These are phyloP conservation scores for Ramphastos sulfuratus DNA, from an alignment of 2,113 vertebrate genomes.

Conservation along the genomic window DNA sequence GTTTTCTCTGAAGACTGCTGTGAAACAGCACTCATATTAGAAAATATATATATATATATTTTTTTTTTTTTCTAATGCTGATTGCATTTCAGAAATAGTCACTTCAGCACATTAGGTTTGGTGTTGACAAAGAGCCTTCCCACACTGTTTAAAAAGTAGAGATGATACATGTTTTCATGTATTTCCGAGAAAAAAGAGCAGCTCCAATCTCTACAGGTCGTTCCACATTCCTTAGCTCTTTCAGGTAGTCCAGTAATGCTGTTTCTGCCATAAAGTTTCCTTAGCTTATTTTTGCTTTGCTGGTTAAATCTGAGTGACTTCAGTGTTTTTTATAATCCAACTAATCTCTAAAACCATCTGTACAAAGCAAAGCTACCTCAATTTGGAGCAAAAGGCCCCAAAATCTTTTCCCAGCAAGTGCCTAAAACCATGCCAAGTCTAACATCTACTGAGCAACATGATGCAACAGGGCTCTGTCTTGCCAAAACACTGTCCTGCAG, in stretches of 20 bases:
- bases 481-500: neutral
- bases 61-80: neutral
- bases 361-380: neutral
- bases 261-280: neutral
- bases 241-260: neutral
- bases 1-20: neutral
- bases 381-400: neutral
- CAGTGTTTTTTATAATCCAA: neutral
- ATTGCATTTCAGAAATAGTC: neutral
- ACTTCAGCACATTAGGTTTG: neutral
- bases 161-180: neutral
- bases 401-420: neutral
- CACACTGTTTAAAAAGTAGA: neutral
- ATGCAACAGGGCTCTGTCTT: neutral
- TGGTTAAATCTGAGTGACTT: neutral
- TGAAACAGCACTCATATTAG: neutral
- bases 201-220: neutral
- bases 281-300: neutral
- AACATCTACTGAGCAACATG: fast-evolving
- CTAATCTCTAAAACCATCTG: neutral
- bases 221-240: neutral
- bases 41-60: neutral
- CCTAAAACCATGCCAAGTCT: fast-evolving
- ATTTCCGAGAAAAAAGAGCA: neutral
- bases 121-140: neutral